Evolutionary conservation across 2,797 vertebrate genomes (phyloP).

Genomic region (Phalanger gymnotis): DNA sequence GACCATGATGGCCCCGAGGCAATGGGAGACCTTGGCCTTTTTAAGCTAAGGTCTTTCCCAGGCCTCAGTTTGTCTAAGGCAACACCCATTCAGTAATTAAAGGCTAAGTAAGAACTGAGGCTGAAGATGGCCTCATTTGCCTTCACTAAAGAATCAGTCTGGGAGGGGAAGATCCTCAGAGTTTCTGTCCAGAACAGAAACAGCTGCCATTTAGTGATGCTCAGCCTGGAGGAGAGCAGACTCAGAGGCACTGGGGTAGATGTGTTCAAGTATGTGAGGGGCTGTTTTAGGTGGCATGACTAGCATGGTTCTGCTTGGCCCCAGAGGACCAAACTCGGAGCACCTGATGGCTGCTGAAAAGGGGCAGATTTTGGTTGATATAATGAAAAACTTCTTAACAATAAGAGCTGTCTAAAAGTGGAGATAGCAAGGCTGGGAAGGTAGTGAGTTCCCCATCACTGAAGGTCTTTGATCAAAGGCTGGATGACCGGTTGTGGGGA

Average conservation of each 20-base stretch:
- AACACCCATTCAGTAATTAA: background rate
- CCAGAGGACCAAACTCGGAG: background rate
- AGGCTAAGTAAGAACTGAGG: background rate
- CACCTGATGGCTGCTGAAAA: background rate
- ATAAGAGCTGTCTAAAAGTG: background rate
- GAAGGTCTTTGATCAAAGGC: background rate
- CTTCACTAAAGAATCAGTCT: background rate
- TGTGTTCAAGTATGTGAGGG: background rate
- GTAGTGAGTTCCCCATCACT: background rate
- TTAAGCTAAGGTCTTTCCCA: background rate
- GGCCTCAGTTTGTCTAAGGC: background rate
- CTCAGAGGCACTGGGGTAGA: background rate
- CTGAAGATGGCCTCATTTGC: background rate
- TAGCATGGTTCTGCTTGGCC: background rate
- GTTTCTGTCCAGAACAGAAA: background rate
- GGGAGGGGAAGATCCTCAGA: background rate
- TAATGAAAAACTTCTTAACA: background rate
- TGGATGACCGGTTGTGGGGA: background rate
- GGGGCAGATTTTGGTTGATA: background rate
- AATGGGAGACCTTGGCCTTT: background rate
- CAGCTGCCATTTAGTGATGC: background rate
- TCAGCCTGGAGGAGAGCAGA: background rate
- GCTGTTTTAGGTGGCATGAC: background rate
- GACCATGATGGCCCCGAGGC: background rate
- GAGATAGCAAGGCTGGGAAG: background rate